A percentile compares a stretch with the other conserved stretches of the same genome.
Conservation (phyloP, 2,797 vertebrate genomes). For the Pogoniulus pusillus region DNA sequence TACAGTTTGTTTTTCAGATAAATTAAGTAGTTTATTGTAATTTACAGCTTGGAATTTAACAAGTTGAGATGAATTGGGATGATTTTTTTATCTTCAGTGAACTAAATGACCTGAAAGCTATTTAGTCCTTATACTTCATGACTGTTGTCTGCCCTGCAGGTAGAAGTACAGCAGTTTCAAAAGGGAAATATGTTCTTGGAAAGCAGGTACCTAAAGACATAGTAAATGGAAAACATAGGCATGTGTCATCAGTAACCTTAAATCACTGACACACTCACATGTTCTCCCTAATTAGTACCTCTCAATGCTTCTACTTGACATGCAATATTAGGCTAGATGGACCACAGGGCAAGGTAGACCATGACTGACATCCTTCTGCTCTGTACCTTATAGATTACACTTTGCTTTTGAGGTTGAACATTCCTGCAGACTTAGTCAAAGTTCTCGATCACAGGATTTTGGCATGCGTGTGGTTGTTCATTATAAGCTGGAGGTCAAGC, state of each 20-base stretch:
- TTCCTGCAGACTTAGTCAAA: neutral
- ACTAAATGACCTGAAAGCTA: neutral
- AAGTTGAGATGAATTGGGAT: neutral
- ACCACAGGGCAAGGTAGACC: neutral
- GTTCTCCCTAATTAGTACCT: neutral
- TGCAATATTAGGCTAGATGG: neutral
- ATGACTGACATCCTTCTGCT: neutral
- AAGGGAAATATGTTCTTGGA: neutral
- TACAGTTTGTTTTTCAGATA: neutral
- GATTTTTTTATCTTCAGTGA: neutral
- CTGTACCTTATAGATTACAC: neutral
- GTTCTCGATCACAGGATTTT: neutral
- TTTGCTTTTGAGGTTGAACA: neutral
- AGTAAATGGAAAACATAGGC: neutral
- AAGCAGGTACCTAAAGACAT: neutral
- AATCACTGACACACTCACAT: neutral
- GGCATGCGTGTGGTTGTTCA: rapidly evolving
- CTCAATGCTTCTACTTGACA: neutral
- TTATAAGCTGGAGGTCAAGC: neutral
- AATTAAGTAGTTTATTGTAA: neutral
- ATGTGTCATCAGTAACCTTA: neutral
- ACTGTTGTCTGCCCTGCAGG: neutral
- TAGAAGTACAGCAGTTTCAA: neutral
- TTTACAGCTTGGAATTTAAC: neutral
- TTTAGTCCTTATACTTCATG: neutral